Percentiles rank a stretch among this genome's conserved stretches.
Conservation (phyloP, 2,888 invertebrate species). For the Orthosia gracilis region DNA sequence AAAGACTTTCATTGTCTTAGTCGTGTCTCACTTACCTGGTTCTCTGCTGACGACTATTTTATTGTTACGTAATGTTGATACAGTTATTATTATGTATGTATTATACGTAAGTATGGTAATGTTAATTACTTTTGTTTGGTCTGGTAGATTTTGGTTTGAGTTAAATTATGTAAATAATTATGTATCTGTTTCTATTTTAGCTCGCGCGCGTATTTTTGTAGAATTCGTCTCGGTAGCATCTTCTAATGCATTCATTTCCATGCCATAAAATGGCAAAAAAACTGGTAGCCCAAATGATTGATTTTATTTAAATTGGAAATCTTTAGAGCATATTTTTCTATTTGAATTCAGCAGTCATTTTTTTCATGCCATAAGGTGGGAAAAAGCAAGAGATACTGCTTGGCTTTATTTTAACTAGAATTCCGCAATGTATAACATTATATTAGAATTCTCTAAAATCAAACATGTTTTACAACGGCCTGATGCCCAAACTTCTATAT, state of each 20-base stretch:
- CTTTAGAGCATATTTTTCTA: no score
- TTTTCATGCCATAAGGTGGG: no score
- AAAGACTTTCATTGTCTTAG: conserved; percentile 54
- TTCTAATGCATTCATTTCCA: not conserved
- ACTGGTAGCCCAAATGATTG: not conserved
- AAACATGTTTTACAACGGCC: no score
- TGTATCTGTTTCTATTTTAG: not conserved
- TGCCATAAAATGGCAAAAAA: not conserved
- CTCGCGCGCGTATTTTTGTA: not conserved
- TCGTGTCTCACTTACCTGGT: conserved; percentile 27
- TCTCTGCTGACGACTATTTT: conserved; percentile 38
- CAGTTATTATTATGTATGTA: conserved; percentile 30
- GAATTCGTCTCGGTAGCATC: not conserved
- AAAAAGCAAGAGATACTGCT: no score
- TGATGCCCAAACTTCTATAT: no score
- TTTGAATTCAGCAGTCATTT: no score
- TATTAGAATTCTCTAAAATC: no score
- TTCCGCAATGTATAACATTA: no score
- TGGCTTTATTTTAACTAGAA: no score
- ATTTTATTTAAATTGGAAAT: no score
- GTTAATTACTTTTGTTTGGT: conserved; percentile 41
- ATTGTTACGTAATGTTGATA: conserved; percentile 51
- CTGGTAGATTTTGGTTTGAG: conserved; percentile 7
- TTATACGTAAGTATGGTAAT: conserved; percentile 35
- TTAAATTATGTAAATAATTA: conserved; percentile 35